Evolutionary conservation across 2,113 vertebrate species (phyloP).

Genomic region (Melospiza melodia): DNA sequence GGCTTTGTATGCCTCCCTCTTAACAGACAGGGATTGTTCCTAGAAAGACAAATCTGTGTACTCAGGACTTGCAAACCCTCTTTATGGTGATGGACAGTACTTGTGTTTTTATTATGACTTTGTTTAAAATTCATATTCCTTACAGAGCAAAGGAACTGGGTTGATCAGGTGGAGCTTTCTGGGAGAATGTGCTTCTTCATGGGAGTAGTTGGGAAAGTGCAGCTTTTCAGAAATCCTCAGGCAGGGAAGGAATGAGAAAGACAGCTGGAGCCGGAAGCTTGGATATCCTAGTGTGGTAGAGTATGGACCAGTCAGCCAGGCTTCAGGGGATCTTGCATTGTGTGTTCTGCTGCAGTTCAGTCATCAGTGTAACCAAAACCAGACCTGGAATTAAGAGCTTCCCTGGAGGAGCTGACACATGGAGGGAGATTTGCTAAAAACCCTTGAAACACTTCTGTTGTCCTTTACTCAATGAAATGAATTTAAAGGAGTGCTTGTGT

Average conservation of each 20-base stretch:
- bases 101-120: background rate
- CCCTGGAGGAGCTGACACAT: background rate
- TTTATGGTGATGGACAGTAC: too few species aligned
- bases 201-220: rapidly evolving
- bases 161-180: background rate
- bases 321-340: background rate
- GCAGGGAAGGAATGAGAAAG: background rate
- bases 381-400: background rate
- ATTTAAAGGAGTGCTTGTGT: background rate
- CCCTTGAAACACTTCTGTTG: background rate
- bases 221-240: background rate
- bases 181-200: background rate
- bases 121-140: background rate
- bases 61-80: background rate
- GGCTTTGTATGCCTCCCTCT: background rate
- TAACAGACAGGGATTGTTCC: background rate
- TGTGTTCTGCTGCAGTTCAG: background rate
- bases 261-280: background rate
- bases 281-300: background rate
- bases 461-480: background rate
- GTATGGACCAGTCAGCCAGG: background rate
- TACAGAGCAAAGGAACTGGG: rapidly evolving
- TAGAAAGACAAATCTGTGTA: background rate
- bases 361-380: background rate
- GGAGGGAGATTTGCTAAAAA: background rate